Evolutionary conservation across 2,113 vertebrate species (phyloP).

Genomic region (Trogon surrucura): DNA sequence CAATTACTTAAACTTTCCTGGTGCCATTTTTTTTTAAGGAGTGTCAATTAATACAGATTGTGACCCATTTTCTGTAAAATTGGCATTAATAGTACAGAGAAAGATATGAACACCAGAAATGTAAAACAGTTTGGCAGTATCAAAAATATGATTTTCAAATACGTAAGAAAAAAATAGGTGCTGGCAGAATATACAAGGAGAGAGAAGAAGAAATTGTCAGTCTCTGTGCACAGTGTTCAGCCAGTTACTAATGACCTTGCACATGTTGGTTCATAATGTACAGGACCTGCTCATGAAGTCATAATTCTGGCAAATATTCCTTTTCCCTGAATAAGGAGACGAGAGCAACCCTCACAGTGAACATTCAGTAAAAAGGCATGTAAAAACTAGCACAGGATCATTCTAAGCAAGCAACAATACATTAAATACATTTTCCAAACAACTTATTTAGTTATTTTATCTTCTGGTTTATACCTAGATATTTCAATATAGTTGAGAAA

Average conservation of each 20-base stretch:
- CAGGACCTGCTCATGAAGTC: not conserved
- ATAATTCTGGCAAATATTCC: not conserved
- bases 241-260: not conserved
- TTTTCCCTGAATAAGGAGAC: not conserved
- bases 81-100: not conserved
- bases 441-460: not conserved
- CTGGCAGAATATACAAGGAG: not conserved
- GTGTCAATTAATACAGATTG: not conserved
- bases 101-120: not conserved
- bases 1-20: not conserved
- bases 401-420: not conserved
- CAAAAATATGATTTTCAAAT: not conserved
- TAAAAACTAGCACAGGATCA: not conserved
- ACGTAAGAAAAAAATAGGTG: not conserved
- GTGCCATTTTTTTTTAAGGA: accelerated
- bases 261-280: not conserved
- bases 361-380: not conserved
- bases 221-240: not conserved
- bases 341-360: not conserved
- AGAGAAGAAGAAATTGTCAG: not conserved
- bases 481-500: not conserved
- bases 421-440: not conserved
- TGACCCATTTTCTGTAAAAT: not conserved
- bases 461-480: not conserved
- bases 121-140: not conserved